These are phyloP conservation scores for Notiomystis cincta DNA, from an alignment of 2,113 vertebrate genomes.

Conservation along the genomic window DNA sequence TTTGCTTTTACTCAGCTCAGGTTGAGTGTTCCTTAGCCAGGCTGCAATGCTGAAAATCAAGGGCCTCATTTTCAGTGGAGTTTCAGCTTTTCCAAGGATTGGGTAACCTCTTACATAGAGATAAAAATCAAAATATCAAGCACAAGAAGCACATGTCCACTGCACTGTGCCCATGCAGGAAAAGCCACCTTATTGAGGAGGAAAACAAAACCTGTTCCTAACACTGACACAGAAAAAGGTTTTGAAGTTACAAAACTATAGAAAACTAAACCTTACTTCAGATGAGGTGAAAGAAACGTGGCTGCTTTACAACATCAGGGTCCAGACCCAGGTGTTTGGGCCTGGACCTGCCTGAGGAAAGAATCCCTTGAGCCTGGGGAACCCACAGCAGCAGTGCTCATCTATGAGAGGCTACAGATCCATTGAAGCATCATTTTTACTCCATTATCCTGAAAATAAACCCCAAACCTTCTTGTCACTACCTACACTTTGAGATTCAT, in stretches of 20 bases:
- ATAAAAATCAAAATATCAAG: neutral
- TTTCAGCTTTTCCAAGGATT: neutral
- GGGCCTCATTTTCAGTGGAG: neutral
- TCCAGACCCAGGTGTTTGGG: neutral
- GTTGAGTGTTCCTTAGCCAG: neutral
- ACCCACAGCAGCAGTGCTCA: neutral
- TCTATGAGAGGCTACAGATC: neutral
- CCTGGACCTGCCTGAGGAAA: neutral
- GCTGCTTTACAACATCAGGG: neutral
- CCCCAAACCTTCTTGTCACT: neutral
- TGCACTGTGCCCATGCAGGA: neutral
- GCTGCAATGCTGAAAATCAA: neutral
- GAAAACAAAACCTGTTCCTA: neutral
- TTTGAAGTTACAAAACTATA: neutral
- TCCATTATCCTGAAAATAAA: neutral
- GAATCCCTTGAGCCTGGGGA: fast-evolving
- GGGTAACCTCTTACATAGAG: fast-evolving
- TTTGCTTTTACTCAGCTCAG: neutral
- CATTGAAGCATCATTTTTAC: neutral
- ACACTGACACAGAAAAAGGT: neutral
- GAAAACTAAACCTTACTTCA: neutral
- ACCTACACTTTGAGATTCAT: neutral
- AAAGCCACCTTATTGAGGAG: neutral
- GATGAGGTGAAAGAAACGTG: neutral
- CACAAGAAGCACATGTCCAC: neutral